Evolutionary conservation across 1,140 invertebrate genomes (phyloP).

Genomic region (Nixonia krombeini): DNA sequence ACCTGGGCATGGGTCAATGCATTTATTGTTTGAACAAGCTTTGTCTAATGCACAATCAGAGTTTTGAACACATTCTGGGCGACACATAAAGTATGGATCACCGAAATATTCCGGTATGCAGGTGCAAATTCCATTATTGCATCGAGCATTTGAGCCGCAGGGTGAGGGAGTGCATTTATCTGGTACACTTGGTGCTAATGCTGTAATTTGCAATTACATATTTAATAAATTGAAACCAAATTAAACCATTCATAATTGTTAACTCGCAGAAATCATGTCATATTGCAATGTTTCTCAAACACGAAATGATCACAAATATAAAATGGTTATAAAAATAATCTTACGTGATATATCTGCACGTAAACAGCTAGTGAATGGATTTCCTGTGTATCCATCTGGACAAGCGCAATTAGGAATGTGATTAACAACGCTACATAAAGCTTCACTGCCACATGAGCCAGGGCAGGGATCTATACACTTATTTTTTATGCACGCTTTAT

Average conservation of each 20-base stretch:
- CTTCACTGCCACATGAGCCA: conserved; percentile 80
- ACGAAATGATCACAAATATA: background rate
- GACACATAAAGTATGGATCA: conserved; percentile 82
- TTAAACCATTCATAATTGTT: conserved; percentile 21
- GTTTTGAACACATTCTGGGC: conserved; percentile 81
- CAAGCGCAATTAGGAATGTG: conserved; percentile 75
- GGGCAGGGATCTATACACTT: conserved; percentile 82
- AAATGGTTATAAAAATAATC: conserved; percentile 20
- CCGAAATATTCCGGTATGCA: conserved; percentile 57
- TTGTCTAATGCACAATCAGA: conserved; percentile 78
- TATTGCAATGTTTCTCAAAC: too few relatives aligned
- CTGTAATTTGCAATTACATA: background rate
- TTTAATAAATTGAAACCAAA: background rate
- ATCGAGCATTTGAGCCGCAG: conserved; percentile 82
- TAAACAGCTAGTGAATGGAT: conserved; percentile 75
- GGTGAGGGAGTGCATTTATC: conserved; percentile 79
- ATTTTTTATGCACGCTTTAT: conserved; percentile 79
- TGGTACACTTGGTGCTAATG: conserved; percentile 2
- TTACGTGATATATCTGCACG: conserved; percentile 64
- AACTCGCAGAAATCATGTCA: too few relatives aligned
- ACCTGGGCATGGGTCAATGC: conserved; percentile 80
- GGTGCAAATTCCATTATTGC: conserved; percentile 48
- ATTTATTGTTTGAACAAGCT: conserved; percentile 80
- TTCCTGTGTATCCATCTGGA: conserved; percentile 73
- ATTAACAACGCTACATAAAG: conserved; percentile 74